Conservation (phyloP, 2,888 invertebrate genomes). For the Alcis repandata region DNA sequence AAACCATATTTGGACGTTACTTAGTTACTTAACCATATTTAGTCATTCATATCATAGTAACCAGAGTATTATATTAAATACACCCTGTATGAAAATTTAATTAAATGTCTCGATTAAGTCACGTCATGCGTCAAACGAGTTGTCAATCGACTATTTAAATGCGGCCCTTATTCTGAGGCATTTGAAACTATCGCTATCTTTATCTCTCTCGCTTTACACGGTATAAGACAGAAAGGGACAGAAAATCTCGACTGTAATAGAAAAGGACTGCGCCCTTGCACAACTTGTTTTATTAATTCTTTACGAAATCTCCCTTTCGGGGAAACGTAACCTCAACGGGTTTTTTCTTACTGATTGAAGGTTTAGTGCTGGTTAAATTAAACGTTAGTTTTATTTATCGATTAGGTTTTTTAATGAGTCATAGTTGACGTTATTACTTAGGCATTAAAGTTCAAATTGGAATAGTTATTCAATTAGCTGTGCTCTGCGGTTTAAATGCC, state of each 20-base stretch:
- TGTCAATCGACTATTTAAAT: conserved; percentile 19
- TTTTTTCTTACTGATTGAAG: background rate
- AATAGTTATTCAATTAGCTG: too few relatives aligned
- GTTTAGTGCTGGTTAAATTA: background rate
- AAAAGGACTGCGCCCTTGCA: conserved; percentile 16
- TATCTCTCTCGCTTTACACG: background rate
- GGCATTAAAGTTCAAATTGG: too few relatives aligned
- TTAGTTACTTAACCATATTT: too few relatives aligned
- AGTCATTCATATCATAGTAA: too few relatives aligned
- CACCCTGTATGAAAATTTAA: conserved; percentile 3
- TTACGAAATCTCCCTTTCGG: conserved; percentile 6
- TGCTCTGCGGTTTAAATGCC: too few relatives aligned
- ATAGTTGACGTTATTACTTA: background rate
- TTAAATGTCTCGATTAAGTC: conserved; percentile 8
- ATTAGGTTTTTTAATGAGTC: background rate
- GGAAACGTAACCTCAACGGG: background rate
- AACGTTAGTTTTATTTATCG: background rate
- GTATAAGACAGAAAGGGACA: background rate
- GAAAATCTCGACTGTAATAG: background rate
- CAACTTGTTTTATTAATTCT: conserved; percentile 1
- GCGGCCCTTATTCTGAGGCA: background rate
- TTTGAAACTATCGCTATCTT: background rate
- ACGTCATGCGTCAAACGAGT: conserved; percentile 8
- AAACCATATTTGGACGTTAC: background rate
- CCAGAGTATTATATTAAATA: background rate